Evolutionary conservation across 2,888 invertebrate species (phyloP), one percentile per base, ranked within the genome.

Genomic region (Ferdinandea cuprea): DNA sequence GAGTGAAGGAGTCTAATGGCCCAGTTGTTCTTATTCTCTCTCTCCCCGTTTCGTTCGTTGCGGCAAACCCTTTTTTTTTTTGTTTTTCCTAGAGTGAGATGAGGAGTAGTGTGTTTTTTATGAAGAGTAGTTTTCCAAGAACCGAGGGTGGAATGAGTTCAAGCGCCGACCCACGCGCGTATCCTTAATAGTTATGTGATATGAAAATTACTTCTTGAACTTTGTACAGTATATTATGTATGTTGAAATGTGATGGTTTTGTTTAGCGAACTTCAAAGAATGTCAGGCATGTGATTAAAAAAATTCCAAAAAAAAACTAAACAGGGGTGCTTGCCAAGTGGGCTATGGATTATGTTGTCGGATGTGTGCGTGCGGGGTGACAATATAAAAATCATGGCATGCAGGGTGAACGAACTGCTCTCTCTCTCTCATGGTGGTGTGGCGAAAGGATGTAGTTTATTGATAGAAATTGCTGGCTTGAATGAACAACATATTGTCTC

Each of bases 1-100:
- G 8, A 30, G 37, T 35, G 54, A 66, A 71, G 58, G 37, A 77
- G 71, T 81, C 69, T 81, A 71, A 11, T 81, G 81, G 77, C 81
- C 81, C 65, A 81, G 71, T 77, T 81, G 54, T 73, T 66, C 9
- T 19, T n/a, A 6, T 13, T 15, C 21, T 37, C 35, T 21, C 8
- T 17, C 8, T 17, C 42, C 8, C 15, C 7, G 15, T 3, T 8
- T 44, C 8, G 19, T 19, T 40, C 44, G 1, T 44, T 4, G 19
- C 17, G 19, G 9, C 17, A 17, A 44, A 17, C 19, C 44, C 17
- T 44, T 44, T 17, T 19, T 44, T 19, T 11, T 19, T 44, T 44
- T 44, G 8, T 19, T 44, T 19, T 11, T 19, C 19, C 11, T 44
- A 19, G 9, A 1, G 15, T 17, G 0, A 44, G 17, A 4, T n/a